Conservation (phyloP, 2,797 vertebrate species). For the Podarcis lilfordi region DNA sequence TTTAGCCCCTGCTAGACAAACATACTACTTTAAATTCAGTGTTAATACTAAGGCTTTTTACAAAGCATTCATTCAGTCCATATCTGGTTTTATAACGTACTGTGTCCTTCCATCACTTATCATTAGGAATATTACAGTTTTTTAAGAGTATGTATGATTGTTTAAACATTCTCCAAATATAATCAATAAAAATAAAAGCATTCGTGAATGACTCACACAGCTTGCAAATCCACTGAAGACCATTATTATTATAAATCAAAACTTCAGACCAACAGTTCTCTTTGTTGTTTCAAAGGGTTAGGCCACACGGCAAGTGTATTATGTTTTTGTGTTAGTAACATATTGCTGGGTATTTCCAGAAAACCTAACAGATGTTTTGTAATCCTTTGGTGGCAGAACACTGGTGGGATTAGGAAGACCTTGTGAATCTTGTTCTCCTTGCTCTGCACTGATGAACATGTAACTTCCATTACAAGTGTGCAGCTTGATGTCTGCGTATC, state of each 20-base stretch:
- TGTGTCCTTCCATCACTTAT: background rate
- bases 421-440: slow-evolving; percentile 49
- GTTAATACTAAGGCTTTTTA: slow-evolving; percentile 20
- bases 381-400: slow-evolving; percentile 54
- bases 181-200: slow-evolving; percentile 30
- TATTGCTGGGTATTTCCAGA: too few species aligned
- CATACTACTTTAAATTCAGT: background rate
- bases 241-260: slow-evolving; percentile 48
- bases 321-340: slow-evolving; percentile 39
- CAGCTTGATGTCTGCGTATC: background rate
- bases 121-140: slow-evolving; percentile 1
- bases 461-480: slow-evolving; percentile 40
- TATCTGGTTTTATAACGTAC: background rate
- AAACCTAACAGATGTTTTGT: slow-evolving; percentile 56
- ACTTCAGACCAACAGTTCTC: slow-evolving; percentile 16
- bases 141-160: background rate
- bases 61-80: slow-evolving; percentile 6
- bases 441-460: slow-evolving; percentile 56
- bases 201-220: slow-evolving; percentile 29
- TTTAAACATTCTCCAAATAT: slow-evolving; percentile 13
- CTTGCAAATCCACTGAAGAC: slow-evolving; percentile 25
- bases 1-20: slow-evolving; percentile 2
- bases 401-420: slow-evolving; percentile 63
- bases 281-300: slow-evolving; percentile 44
- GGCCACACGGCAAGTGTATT: slow-evolving; percentile 2